These are phyloP conservation scores for Scaptomyza hsui DNA, from an alignment of 1,140 invertebrate species.

Conservation along the genomic window DNA sequence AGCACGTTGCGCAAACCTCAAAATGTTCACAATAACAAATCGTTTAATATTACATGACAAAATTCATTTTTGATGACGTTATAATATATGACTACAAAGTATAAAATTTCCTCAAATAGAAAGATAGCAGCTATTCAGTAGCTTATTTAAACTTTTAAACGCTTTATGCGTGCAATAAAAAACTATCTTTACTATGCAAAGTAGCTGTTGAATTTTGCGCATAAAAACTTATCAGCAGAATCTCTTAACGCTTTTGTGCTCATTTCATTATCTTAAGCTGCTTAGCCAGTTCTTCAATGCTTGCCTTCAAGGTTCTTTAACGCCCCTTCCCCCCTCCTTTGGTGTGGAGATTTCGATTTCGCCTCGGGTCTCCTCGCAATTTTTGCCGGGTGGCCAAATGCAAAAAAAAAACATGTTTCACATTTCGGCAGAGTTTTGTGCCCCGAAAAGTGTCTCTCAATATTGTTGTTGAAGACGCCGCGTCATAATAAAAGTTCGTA, in stretches of 20 bases:
- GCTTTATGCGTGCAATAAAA: conserved; percentile 13
- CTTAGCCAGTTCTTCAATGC: conserved; percentile 11
- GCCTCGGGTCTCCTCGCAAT: neutral
- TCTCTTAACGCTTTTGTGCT: conserved; percentile 1
- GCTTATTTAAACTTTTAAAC: neutral
- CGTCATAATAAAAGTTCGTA: conserved; percentile 69
- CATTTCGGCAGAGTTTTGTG: conserved; percentile 34
- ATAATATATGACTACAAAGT: conserved; percentile 11
- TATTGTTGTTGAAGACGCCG: conserved; percentile 54
- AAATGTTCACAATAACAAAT: conserved; percentile 21
- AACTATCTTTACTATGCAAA: neutral
- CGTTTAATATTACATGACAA: conserved; percentile 67
- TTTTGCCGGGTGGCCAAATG: conserved; percentile 26
- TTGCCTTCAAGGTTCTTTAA: conserved; percentile 1
- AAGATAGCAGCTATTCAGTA: neutral
- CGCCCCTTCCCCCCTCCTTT: neutral
- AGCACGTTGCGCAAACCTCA: conserved; percentile 71
- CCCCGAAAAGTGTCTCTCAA: conserved; percentile 22
- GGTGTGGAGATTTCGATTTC: neutral
- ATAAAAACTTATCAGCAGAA: conserved; percentile 15
- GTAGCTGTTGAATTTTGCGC: conserved; percentile 4
- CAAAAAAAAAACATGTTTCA: conserved; percentile 50
- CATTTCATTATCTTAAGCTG: conserved; percentile 26
- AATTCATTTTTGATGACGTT: conserved; percentile 69
- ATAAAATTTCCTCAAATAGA: conserved; percentile 17